Evolutionary conservation across 2,797 vertebrate species (phyloP).

Genomic region (Scolopax bukidnonensis): DNA sequence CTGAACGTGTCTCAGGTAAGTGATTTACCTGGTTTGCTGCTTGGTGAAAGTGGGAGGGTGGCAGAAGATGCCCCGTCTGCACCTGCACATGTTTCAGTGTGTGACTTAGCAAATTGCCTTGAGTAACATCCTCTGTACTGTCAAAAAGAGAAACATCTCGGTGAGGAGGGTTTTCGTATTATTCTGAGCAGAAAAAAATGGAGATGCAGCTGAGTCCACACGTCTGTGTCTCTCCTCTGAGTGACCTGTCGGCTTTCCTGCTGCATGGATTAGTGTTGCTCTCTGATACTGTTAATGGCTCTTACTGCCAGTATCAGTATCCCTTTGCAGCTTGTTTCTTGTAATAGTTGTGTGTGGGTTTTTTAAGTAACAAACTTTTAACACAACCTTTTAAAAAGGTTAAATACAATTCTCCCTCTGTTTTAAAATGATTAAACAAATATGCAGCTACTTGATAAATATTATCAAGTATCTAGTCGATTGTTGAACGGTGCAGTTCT

Average conservation of each 20-base stretch:
- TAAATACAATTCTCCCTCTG: neutral
- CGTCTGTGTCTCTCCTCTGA: neutral
- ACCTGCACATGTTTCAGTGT: accelerated
- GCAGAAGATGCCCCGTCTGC: accelerated
- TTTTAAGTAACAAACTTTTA: neutral
- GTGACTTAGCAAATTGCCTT: accelerated
- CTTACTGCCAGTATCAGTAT: neutral
- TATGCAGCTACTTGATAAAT: neutral
- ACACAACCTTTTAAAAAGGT: neutral
- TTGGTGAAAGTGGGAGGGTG: accelerated
- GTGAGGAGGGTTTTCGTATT: neutral
- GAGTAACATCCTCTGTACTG: accelerated
- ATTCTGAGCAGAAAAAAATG: neutral
- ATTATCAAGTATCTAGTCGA: accelerated
- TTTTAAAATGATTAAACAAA: neutral
- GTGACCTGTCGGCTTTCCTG: neutral
- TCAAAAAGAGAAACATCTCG: accelerated
- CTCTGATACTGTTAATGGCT: neutral
- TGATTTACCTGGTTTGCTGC: too few species aligned
- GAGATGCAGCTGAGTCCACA: accelerated
- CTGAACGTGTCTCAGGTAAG: conserved; percentile 92
- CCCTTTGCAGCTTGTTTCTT: neutral
- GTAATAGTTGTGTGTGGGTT: accelerated
- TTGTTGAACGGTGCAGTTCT: neutral
- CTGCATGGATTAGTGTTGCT: neutral